Conservation (phyloP, 2,797 vertebrate genomes). For the Tragopan temminckii region DNA sequence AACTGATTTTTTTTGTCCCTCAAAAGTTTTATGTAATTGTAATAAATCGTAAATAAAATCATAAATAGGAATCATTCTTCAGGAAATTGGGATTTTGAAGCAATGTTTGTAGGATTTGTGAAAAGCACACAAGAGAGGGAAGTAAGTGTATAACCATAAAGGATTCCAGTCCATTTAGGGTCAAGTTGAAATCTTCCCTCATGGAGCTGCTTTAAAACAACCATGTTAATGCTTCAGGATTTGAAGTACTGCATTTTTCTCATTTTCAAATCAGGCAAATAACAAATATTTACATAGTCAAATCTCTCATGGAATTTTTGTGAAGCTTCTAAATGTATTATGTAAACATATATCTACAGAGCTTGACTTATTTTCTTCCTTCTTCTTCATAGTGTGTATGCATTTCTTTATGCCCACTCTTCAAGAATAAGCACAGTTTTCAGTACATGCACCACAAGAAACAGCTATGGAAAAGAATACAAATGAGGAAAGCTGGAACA, state of each 20-base stretch:
- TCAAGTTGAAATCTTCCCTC: neutral
- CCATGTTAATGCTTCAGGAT: neutral
- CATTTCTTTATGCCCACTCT: neutral
- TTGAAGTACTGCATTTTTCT: conserved; percentile 7
- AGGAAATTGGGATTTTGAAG: neutral
- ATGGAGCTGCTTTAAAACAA: neutral
- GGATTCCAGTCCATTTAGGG: neutral
- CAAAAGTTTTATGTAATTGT: neutral
- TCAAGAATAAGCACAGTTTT: neutral
- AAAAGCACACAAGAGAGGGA: neutral
- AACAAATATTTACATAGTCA: conserved; percentile 25
- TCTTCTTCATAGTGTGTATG: neutral
- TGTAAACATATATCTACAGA: neutral
- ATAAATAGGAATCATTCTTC: neutral
- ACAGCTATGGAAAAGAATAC: neutral
- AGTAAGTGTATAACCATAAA: neutral
- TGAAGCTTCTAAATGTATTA: neutral
- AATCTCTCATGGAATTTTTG: neutral
- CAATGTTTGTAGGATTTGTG: neutral
- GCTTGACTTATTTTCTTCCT: neutral
- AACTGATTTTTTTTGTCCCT: neutral
- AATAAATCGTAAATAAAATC: too few species aligned
- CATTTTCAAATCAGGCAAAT: conserved; percentile 8
- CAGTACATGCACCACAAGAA: neutral
- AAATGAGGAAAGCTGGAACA: neutral